Evolutionary conservation across 2,888 invertebrate genomes (phyloP), one percentile per base, ranked within the genome.

Genomic region (Xestia c-nigrum): DNA sequence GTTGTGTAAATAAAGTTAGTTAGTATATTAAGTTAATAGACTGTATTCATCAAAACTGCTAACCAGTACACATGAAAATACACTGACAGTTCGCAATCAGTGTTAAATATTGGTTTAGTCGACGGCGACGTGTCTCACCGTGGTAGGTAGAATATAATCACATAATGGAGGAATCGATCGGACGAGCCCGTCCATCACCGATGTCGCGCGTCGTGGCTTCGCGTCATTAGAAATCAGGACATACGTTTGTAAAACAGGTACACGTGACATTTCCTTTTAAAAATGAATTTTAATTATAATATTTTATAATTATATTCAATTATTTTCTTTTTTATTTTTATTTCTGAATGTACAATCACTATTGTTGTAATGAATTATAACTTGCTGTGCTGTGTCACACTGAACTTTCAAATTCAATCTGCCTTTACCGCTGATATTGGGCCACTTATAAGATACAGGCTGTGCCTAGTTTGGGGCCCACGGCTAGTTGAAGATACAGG

Each of bases 91-190:
- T 73, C 7, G 24, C 40, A 67, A 67, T 69, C 73, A 78, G 61
- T 78, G 66, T 57, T 40, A 46, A 66, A 38, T 24, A 55, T 73
- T 69, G 59, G 38, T 43, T 70, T 57, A 67, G 50, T 57, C 0
- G 12, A 31, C 24, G 21, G 31, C 46, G 52, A 78, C 66, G 73
- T 73, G 40, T 65, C 46, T 31, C 16, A 24, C 1, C 10, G 40
- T 19, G 55, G 70, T 61, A 40, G 5, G 59, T 61, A 40, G 9
- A 19, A 70, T 31, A 70, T 78, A 66, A 21, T 16, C 31, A 71
- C 38, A 38, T 72, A 76, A 74, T 73, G 55, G 64, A 65, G 40
- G 67, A 82, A 85, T 85, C 76, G 83, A 85, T 83, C 65, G 66
- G 40, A 64, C 52, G 38, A 67, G 57, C 68, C 79, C 76, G 72